Base-by-base conservation (phyloP, 2,797 vertebrate genomes). In the Mus spretus region DNA sequence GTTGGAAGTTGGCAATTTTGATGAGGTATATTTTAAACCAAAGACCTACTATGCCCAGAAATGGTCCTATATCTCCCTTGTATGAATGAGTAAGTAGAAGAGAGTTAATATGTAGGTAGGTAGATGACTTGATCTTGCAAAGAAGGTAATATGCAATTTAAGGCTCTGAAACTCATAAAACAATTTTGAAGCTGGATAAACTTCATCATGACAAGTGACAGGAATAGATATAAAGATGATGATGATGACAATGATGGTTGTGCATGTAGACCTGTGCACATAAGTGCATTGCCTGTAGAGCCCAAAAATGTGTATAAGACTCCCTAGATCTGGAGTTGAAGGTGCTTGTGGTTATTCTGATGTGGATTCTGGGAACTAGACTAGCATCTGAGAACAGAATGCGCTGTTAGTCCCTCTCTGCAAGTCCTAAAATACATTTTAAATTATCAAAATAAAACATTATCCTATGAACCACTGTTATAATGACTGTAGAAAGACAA, bases 401-500 rank as follows among this genome's bases (percentile, higher is more conserved):
- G 34, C 63, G 67, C 40, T 44, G 47, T 34, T 31, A 19, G 50
- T 6, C 19, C 40, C 22, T 85, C 61, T 84, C 44, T 85, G 10
- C 17, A 50, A 40, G 24, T 12, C 44, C 44, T 67, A 13, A 13
- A 65, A 50, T 85, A 67, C 31, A 85, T 67, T 85, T 50, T 2
- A 65, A 34, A 67, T 34, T 5, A 80, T 86, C 28, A 22, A 67
- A 79, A 57, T 3, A 70, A 95, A 83, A 79, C 19, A 87, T 44
- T 44, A 50, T 94, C 24, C n/a, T 26, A 55, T 28, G 11, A 83
- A 63, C 0, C 22, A 31, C 22, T 83, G 9, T 87, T 94, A 53
- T 65, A 81, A 85, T 97, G 24, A 67, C 78, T 89, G 13, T 77
- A 19, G 22, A 86, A 65, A 89, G 15, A 6, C 44, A 94, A 81